These are phyloP conservation scores for Catharus ustulatus DNA, from an alignment of 2,797 vertebrate species.

Conservation along the genomic window DNA sequence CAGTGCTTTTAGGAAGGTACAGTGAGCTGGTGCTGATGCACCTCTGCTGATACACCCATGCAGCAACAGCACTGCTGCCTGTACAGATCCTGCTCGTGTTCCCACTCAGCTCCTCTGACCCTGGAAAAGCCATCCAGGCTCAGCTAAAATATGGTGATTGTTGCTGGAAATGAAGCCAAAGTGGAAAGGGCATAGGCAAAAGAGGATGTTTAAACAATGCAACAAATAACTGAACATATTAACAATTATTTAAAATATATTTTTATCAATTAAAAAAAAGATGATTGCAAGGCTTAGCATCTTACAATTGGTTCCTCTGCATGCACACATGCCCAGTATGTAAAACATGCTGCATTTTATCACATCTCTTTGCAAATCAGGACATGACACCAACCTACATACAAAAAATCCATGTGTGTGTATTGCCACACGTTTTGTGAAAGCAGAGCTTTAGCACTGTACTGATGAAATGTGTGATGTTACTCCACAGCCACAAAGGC, in stretches of 20 bases:
- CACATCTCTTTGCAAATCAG: neutral
- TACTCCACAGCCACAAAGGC: neutral
- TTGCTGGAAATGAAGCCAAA: neutral
- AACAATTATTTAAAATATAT: neutral
- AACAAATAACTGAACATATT: neutral
- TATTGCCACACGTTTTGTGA: neutral
- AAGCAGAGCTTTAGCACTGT: neutral
- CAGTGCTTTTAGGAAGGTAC: neutral
- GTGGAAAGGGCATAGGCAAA: neutral
- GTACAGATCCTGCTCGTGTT: neutral
- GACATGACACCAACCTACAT: neutral
- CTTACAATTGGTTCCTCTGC: neutral
- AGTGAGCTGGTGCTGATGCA: neutral
- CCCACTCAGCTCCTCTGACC: neutral
- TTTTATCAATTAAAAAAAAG: neutral
- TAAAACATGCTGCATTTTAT: neutral
- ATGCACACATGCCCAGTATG: neutral
- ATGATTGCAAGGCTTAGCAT: neutral
- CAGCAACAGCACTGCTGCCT: neutral
- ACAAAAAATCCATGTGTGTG: accelerated
- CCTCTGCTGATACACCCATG: neutral
- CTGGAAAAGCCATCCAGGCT: neutral
- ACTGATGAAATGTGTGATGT: neutral
- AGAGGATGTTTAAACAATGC: neutral
- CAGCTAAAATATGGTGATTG: neutral